phyloP scores from a whole-genome alignment of 2,888 invertebrate species.

The Argyresthia goedartella region DNA sequence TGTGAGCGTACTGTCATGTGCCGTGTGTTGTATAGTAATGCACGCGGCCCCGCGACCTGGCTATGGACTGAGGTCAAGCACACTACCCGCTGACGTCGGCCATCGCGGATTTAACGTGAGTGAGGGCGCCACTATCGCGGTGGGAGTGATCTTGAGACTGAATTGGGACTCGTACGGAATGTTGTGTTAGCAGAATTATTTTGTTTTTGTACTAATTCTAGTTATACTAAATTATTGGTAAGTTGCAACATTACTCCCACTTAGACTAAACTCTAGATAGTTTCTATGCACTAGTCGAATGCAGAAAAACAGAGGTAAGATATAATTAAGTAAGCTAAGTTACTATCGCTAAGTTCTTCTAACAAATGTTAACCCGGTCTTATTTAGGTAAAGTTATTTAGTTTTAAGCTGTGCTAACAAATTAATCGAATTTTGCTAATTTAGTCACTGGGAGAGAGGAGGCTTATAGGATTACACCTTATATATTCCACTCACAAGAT shows the following conservation, averaged over 20 bases:
- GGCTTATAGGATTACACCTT: too few species aligned
- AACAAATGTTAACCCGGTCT: neutral
- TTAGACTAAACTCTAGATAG: too few species aligned
- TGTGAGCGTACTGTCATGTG: neutral
- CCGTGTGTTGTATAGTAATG: conserved; percentile 43
- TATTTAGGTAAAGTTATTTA: neutral
- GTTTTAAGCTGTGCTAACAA: neutral
- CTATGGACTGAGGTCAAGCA: conserved; percentile 80
- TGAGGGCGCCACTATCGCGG: conserved; percentile 11
- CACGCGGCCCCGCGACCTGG: conserved; percentile 82
- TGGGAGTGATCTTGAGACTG: neutral
- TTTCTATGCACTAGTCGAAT: neutral
- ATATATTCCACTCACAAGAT: too few species aligned
- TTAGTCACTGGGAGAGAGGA: too few species aligned
- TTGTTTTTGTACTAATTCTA: too few species aligned
- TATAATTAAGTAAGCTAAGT: neutral
- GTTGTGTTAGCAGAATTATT: too few species aligned
- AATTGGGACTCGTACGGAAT: too few species aligned
- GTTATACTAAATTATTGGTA: too few species aligned
- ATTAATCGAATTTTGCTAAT: neutral
- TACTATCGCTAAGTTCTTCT: neutral
- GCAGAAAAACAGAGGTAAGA: neutral
- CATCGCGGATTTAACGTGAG: conserved; percentile 47
- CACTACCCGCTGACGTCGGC: conserved; percentile 76
- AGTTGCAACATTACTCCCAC: too few species aligned